Conservation (phyloP, 2,888 invertebrate genomes). For the Plemyria rubiginata region DNA sequence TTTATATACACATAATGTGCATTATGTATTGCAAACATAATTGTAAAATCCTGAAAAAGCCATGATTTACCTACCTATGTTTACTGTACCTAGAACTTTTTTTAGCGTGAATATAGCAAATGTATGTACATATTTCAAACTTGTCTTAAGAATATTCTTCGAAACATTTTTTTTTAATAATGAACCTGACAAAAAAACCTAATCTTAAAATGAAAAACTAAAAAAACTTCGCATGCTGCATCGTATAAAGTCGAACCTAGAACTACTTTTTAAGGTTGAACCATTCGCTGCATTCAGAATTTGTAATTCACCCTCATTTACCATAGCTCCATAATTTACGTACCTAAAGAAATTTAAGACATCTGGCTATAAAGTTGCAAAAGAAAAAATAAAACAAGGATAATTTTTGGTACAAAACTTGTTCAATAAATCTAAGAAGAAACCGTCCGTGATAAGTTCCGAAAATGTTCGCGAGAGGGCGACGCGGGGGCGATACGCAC, state of each 20-base stretch:
- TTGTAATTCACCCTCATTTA: not conserved
- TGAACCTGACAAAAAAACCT: not conserved
- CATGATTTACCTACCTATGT: no score
- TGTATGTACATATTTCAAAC: no score
- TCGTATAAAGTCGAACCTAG: not conserved
- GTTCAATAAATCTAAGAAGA: slow-evolving; percentile 46
- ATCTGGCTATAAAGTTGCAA: slow-evolving; percentile 35
- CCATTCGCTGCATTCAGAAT: not conserved
- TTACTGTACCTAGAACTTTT: no score
- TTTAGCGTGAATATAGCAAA: no score
- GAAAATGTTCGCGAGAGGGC: slow-evolving; percentile 48
- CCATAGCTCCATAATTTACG: slow-evolving; percentile 20
- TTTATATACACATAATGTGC: no score
- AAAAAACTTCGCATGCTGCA: not conserved
- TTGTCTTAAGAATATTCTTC: no score
- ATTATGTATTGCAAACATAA: no score
- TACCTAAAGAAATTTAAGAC: slow-evolving; percentile 31
- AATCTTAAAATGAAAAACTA: not conserved
- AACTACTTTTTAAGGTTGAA: not conserved
- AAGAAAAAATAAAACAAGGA: slow-evolving; percentile 35
- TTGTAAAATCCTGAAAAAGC: no score
- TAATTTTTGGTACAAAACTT: slow-evolving; percentile 44
- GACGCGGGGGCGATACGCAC: slow-evolving; percentile 44
- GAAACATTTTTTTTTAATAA: no score
- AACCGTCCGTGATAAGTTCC: slow-evolving; percentile 46